Percentiles rank a stretch among this genome's conserved stretches.
These are phyloP conservation scores for Tenualosa thibaudeaui DNA, from an alignment of 2,797 vertebrate species.

Conservation along the genomic window DNA sequence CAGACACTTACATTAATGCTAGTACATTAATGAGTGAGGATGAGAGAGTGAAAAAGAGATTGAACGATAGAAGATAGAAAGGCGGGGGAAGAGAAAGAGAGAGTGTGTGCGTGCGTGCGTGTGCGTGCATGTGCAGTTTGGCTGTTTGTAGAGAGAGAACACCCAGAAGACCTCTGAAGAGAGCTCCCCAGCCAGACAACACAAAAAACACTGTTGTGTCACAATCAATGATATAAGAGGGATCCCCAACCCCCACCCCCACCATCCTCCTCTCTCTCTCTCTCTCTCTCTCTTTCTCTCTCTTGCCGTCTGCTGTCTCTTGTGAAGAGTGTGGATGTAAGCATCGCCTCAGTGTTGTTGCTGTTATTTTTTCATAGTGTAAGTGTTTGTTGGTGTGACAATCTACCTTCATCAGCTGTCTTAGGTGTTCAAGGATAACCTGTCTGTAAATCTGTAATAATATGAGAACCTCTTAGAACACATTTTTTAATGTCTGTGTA, in stretches of 20 bases:
- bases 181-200: constrained; percentile 41
- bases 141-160: constrained; percentile 34
- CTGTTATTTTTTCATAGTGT: neutral
- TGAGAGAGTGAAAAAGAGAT: constrained; percentile 16
- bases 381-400: constrained; percentile 28
- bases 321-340: constrained; percentile 17
- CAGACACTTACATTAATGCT: constrained; percentile 61
- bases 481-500: neutral
- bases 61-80: neutral
- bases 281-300: constrained; percentile 29
- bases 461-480: neutral
- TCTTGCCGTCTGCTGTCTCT: constrained; percentile 1
- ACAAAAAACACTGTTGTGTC: constrained; percentile 52
- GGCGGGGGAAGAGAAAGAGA: neutral
- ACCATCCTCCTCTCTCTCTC: constrained; percentile 39
- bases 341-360: neutral
- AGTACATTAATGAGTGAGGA: constrained; percentile 32
- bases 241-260: constrained; percentile 51
- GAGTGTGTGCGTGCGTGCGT: neutral
- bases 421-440: neutral
- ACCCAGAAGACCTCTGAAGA: constrained; percentile 36
- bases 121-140: constrained; percentile 46
- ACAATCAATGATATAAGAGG: constrained; percentile 55
- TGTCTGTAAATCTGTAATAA: constrained; percentile 29
- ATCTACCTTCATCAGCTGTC: neutral